A percentile compares a stretch with the other conserved stretches of the same genome.
phyloP scores from a whole-genome alignment of 2,113 vertebrate genomes.

The Zapus hudsonius region DNA sequence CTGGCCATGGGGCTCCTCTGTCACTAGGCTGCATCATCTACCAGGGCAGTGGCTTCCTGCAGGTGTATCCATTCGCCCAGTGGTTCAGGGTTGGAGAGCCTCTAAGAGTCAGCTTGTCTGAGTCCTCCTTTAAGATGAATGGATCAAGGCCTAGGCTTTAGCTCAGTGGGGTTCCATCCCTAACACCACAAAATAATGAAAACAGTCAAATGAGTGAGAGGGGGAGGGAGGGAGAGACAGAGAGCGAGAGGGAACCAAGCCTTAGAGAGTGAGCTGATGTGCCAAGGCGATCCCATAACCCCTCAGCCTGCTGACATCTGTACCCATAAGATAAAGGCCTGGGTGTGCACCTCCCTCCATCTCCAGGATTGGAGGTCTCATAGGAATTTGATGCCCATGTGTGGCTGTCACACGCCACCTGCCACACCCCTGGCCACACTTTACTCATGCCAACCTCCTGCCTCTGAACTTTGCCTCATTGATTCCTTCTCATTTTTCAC shows the following conservation, averaged over 20 bases:
- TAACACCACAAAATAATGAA: neutral
- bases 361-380: neutral
- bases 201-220: neutral
- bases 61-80: fast-evolving
- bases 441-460: neutral
- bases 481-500: neutral
- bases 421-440: neutral
- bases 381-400: neutral
- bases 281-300: neutral
- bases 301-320: neutral
- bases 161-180: neutral
- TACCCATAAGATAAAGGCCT: neutral
- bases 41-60: neutral
- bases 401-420: no score
- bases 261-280: no score
- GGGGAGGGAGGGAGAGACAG: no score
- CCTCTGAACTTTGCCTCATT: neutral
- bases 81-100: neutral
- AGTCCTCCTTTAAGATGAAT: neutral
- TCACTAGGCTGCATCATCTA: neutral
- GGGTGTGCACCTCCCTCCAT: no score
- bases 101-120: neutral
- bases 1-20: neutral
- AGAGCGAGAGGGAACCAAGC: neutral
- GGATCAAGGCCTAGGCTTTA: neutral